A percentile compares a stretch with the other conserved stretches of the same genome.
These are phyloP conservation scores for Synergus japonicus DNA, from an alignment of 2,888 invertebrate species.

Conservation along the genomic window DNA sequence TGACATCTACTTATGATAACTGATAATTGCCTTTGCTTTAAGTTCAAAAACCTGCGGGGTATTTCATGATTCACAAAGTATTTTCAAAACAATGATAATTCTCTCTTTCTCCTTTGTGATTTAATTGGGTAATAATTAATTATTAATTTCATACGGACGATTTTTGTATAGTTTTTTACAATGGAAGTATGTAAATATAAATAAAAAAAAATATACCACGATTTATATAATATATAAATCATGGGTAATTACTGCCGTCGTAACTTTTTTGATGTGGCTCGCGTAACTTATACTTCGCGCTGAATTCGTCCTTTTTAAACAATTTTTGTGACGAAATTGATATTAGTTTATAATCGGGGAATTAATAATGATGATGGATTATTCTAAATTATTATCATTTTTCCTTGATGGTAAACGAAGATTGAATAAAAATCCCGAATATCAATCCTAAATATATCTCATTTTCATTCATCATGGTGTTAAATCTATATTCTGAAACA, in stretches of 20 bases:
- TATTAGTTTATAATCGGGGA: not conserved
- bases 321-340: not conserved
- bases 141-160: too few relatives aligned
- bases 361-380: not conserved
- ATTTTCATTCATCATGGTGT: not conserved
- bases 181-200: too few relatives aligned
- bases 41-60: not conserved
- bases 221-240: too few relatives aligned
- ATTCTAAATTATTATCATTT: not conserved
- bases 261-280: not conserved
- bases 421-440: not conserved
- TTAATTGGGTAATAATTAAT: too few relatives aligned
- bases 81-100: not conserved
- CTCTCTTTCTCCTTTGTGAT: not conserved
- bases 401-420: not conserved
- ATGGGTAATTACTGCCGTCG: too few relatives aligned
- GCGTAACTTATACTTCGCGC: not conserved
- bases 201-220: too few relatives aligned
- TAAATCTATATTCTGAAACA: not conserved
- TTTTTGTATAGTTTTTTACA: too few relatives aligned
- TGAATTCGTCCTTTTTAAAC: not conserved
- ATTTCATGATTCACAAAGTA: not conserved
- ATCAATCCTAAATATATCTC: not conserved
- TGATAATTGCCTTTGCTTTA: not conserved
- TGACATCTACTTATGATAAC: not conserved